Conservation (phyloP, 2,888 invertebrate genomes). For the Lepidocyrtinus sp. region DNA sequence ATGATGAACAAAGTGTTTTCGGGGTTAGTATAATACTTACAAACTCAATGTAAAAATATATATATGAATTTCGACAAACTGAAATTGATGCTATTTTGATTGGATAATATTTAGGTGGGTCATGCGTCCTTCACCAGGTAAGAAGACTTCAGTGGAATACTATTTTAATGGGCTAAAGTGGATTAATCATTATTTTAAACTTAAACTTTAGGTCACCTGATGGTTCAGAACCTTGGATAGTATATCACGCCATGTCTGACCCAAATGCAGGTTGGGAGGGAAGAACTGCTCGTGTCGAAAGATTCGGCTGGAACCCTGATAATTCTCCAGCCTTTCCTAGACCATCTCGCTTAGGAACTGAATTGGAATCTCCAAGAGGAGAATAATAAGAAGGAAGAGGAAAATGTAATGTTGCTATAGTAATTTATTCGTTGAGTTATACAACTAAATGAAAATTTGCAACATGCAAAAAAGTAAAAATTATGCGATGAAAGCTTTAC, state of each 20-base stretch:
- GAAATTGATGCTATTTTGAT: background rate
- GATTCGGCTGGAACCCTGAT: conserved; percentile 66
- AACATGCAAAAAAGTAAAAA: too few relatives aligned
- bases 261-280: conserved; percentile 63
- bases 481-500: too few relatives aligned
- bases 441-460: too few relatives aligned
- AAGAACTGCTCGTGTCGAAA: conserved; percentile 66
- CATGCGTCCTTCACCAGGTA: conserved; percentile 67
- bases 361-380: conserved; percentile 60
- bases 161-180: too few relatives aligned
- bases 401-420: too few relatives aligned
- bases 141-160: conserved; percentile 29
- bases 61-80: background rate
- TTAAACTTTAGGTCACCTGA: conserved; percentile 55
- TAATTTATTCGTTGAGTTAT: too few relatives aligned
- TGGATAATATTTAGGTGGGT: conserved; percentile 44
- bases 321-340: conserved; percentile 63
- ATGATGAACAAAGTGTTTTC: conserved; percentile 64
- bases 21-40: conserved; percentile 38
- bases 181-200: too few relatives aligned
- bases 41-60: background rate
- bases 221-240: conserved; percentile 64
- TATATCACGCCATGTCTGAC: conserved; percentile 68
- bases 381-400: conserved; percentile 34
- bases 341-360: conserved; percentile 57